These are phyloP conservation scores for Eupithecia subfuscata DNA, from an alignment of 2,888 invertebrate genomes.

Conservation along the genomic window DNA sequence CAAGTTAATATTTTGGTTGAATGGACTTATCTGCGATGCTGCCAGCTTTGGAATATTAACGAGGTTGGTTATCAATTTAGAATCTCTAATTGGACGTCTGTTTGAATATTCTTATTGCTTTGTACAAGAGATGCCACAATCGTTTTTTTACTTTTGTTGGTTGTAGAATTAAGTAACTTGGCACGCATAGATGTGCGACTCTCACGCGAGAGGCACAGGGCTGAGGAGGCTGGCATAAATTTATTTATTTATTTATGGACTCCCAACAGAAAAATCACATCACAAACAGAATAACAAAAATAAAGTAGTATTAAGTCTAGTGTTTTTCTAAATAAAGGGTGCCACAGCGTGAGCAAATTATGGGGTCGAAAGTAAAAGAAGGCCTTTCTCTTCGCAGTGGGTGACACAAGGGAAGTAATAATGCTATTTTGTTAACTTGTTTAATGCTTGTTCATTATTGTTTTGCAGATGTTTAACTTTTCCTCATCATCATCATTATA, in stretches of 20 bases:
- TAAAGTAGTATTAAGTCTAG: too few species aligned
- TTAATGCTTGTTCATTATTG: too few species aligned
- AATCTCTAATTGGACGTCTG: not conserved
- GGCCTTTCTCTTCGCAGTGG: not conserved
- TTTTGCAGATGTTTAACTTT: too few species aligned
- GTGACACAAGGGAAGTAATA: not conserved
- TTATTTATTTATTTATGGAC: too few species aligned
- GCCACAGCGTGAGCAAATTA: too few species aligned
- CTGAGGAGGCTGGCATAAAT: not conserved
- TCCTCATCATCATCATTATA: too few species aligned
- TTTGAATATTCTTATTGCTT: not conserved
- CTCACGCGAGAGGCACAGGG: not conserved
- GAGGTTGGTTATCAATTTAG: constrained; percentile 25
- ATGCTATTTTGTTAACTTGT: too few species aligned
- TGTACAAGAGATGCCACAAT: not conserved
- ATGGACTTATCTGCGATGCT: constrained; percentile 31
- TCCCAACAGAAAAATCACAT: too few species aligned
- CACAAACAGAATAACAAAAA: too few species aligned
- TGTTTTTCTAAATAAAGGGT: too few species aligned
- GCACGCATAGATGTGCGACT: not conserved
- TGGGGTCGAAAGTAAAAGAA: not conserved
- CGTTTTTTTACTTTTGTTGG: not conserved
- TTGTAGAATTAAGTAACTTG: not conserved
- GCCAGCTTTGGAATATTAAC: constrained; percentile 36
- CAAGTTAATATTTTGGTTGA: constrained; percentile 42